Conservation (phyloP, 2,888 invertebrate species). For the Apodemia zela region DNA sequence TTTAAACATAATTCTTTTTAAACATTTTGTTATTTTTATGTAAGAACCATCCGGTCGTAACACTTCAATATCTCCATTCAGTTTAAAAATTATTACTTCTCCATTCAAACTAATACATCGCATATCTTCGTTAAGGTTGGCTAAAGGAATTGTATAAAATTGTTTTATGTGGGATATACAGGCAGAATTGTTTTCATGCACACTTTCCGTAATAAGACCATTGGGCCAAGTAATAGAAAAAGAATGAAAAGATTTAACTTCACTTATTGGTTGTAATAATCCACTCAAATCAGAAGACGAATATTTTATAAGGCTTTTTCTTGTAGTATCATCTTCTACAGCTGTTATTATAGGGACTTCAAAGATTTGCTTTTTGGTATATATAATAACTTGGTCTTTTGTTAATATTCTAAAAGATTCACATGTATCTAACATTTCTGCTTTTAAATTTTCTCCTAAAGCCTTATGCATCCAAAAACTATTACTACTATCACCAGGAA, state of each 20-base stretch:
- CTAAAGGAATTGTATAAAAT: constrained; percentile 39
- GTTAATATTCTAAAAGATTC: constrained; percentile 61
- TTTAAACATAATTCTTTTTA: constrained; percentile 39
- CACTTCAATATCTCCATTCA: constrained; percentile 51
- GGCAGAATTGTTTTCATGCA: constrained; percentile 53
- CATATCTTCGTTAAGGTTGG: constrained; percentile 52
- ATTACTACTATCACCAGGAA: constrained; percentile 54
- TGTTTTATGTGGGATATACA: constrained; percentile 64
- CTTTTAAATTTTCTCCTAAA: constrained; percentile 44
- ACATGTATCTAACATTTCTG: constrained; percentile 43
- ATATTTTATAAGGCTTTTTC: constrained; percentile 34
- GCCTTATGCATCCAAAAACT: constrained; percentile 64
- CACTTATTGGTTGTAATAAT: constrained; percentile 34
- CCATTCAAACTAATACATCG: constrained; percentile 64
- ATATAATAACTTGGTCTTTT: constrained; percentile 57
- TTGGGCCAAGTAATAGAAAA: constrained; percentile 66
- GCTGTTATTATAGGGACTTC: constrained; percentile 32
- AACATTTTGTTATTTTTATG: constrained; percentile 53
- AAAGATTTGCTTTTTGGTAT: constrained; percentile 55
- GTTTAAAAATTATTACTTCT: constrained; percentile 62
- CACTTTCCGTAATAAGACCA: constrained; percentile 62
- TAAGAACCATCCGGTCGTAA: constrained; percentile 55
- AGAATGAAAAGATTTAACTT: constrained; percentile 49
- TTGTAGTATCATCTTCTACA: constrained; percentile 35
- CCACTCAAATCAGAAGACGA: constrained; percentile 31